Conservation (phyloP, 2,113 vertebrate species). For the Bos indicus region DNA sequence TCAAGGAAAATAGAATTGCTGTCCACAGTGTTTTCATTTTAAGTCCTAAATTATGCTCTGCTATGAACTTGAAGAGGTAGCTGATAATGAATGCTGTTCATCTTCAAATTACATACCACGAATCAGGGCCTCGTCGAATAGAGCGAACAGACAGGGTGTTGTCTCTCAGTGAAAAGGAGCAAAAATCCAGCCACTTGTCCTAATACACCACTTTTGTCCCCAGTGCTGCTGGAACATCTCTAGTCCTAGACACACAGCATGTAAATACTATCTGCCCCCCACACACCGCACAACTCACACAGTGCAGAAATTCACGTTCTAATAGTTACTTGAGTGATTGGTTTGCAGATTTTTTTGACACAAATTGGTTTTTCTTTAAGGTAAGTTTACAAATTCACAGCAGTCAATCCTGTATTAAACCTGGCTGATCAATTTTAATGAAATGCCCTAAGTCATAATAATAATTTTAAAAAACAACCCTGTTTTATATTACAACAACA, state of each 20-base stretch:
- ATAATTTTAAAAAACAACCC: slow-evolving; percentile 41
- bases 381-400: slow-evolving; percentile 68
- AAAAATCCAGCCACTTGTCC: slow-evolving; percentile 62
- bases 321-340: slow-evolving; percentile 61
- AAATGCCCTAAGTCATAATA: slow-evolving; percentile 65
- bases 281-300: not conserved
- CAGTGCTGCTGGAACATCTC: slow-evolving; percentile 51
- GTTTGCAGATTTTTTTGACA: slow-evolving; percentile 61
- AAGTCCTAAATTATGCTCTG: not conserved
- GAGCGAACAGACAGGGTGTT: slow-evolving; percentile 6
- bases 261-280: slow-evolving; percentile 43
- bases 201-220: slow-evolving; percentile 60
- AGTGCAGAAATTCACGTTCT: slow-evolving; percentile 32
- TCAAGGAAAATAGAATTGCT: not conserved
- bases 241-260: slow-evolving; percentile 54
- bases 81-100: slow-evolving; percentile 48
- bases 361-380: slow-evolving; percentile 72
- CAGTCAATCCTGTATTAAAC: slow-evolving; percentile 69
- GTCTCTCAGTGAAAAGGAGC: slow-evolving; percentile 9
- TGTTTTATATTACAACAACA: slow-evolving; percentile 63
- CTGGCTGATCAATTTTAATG: slow-evolving; percentile 75
- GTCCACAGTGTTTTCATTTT: not conserved
- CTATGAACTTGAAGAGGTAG: not conserved
- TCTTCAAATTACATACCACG: slow-evolving; percentile 50
- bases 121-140: slow-evolving; percentile 49